Evolutionary conservation across 2,888 invertebrate genomes (phyloP), one percentile per base, ranked within the genome.

Genomic region (Meiosimyza platycephala): DNA sequence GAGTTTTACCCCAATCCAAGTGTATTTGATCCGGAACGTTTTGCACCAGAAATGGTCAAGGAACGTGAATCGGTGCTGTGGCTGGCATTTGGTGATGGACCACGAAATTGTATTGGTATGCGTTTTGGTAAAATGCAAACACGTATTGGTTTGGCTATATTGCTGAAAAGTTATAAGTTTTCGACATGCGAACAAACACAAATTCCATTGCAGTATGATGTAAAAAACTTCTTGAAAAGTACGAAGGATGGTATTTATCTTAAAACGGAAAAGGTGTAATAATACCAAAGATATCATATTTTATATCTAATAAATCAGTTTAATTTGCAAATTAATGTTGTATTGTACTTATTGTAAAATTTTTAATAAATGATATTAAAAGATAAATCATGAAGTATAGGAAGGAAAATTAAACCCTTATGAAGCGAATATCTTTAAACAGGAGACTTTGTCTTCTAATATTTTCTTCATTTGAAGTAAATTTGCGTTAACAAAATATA

Each of bases 11-110:
- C 87, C 0, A 86, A 92, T 3, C 92, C 93, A 0, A 86, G 89
- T 1, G 88, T 85, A 18, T 92, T 92, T 71, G 88, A 90, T 73
- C 92, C 92, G 0, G 90, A 92, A 0, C 86, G 91, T 75, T 92
- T 92, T 81, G 84, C 88, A 0, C 84, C 88, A 1, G 90, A 90
- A 73, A 88, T 89, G 59, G 90, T 90, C 68, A 84, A 88, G 0
- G 87, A 87, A 57, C 83, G 90, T 60, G 89, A 90, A 33, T 79
- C 83, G 0, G 77, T 80, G 1, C 77, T 82, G n/a, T 87, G 81
- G 80, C 62, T 87, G 60, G 82, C 86, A 0, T 87, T 87, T 55
- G 86, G 87, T 2, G 85, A 85, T 33, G 87, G 86, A 0, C 85
- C 86, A 0, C 76, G 86, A 0, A 84, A 83, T 67, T 86, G 87